Evolutionary conservation across 2,888 invertebrate species (phyloP), one percentile per base, ranked within the genome.

Genomic region (Parasteatoda lunata): DNA sequence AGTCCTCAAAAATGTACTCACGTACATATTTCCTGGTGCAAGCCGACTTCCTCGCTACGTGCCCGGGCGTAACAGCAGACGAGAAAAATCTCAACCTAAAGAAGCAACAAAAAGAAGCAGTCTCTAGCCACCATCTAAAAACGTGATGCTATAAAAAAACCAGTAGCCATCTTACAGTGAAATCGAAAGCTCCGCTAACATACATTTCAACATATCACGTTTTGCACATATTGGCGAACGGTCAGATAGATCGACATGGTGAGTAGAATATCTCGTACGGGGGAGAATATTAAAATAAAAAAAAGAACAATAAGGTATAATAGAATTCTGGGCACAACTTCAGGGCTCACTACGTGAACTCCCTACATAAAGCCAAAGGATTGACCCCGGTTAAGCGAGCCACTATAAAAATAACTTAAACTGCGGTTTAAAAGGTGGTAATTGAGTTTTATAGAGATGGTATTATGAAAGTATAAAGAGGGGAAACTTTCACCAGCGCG

Each of bases 241-340:
- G 82, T 82, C 82, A 82, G 75, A 30, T 30, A 30, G 30, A 64
- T 75, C 64, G 13, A 76, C 69, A 5, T 9, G 45, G 9, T 13
- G 65, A n/a, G n/a, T n/a, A 13, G 51, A 52, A 54, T 30, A 45
- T n/a, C 9, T 9, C n/a, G 71, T 6, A 13, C 11, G 45, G 45
- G 30, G 47, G 47, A 73, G 73, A 66, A 73, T 66, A 81, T 73
- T 73, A 72, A 81, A 72, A 73, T 15, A 81, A 81, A 70, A 77
- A 64, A 9, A 45, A 30, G 49, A 71, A 47, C 48, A 71, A 59
- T 51, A 70, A 65, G 45, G 82, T n/a, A 30, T 30, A n/a, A 77
- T 76, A 45, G 72, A 66, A 84, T 84, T 78, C 84, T 59, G 48
- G 68, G 78, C 84, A 84, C 84, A 84, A 70, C 83, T 71, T 59